These are phyloP conservation scores for Thymelicus lineola DNA, from an alignment of 2,888 invertebrate genomes.

Conservation along the genomic window DNA sequence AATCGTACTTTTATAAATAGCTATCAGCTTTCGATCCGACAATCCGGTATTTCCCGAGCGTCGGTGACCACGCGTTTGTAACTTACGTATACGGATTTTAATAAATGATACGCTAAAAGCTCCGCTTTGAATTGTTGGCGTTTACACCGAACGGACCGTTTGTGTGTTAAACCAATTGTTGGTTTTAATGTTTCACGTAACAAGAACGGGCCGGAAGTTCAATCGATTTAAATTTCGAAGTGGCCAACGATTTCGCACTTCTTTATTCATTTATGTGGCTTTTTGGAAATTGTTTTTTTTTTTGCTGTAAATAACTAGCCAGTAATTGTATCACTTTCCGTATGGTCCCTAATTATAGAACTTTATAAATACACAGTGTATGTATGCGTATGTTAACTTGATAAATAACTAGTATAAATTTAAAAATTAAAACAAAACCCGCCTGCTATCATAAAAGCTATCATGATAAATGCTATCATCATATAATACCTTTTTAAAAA, in stretches of 20 bases:
- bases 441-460: no score
- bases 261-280: constrained; percentile 36
- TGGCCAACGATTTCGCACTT: constrained; percentile 33
- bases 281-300: constrained; percentile 20
- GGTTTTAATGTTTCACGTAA: constrained; percentile 36
- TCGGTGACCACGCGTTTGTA: constrained; percentile 33
- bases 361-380: no score
- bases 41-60: neutral
- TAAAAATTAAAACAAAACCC: no score
- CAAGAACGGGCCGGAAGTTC: constrained; percentile 34
- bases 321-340: neutral
- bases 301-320: neutral
- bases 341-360: no score
- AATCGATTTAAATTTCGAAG: constrained; percentile 37
- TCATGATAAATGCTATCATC: no score
- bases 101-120: constrained; percentile 48
- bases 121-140: constrained; percentile 46
- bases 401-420: no score
- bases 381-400: no score
- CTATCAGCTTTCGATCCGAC: neutral
- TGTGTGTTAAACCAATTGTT: constrained; percentile 36
- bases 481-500: no score
- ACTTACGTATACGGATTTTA: constrained; percentile 41
- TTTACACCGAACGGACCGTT: constrained; percentile 36
- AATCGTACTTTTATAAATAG: neutral